Evolutionary conservation across 2,888 invertebrate genomes (phyloP).

Genomic region (Erpobdella octoculata): DNA sequence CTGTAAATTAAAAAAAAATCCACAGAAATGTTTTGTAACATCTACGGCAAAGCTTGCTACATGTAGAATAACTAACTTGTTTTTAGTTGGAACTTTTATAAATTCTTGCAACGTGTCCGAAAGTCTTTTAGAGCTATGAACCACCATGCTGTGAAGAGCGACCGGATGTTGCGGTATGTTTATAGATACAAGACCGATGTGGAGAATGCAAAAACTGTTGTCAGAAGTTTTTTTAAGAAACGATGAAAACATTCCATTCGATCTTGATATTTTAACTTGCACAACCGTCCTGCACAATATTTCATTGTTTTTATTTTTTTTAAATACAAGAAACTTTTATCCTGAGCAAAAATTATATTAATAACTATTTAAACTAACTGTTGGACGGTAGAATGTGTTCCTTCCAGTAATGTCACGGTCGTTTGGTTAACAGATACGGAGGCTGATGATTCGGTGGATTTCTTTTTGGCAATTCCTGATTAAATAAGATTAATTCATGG

Average conservation of each 20-base stretch:
- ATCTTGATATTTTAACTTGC: constrained; percentile 81
- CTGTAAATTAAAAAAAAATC: neutral
- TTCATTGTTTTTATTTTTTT: neutral
- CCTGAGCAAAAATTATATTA: no score
- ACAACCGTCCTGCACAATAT: constrained; percentile 69
- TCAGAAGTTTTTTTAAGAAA: constrained; percentile 33
- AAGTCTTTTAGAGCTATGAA: constrained; percentile 77
- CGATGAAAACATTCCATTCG: constrained; percentile 69
- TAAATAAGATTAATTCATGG: neutral
- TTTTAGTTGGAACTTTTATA: constrained; percentile 43
- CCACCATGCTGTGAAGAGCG: constrained; percentile 92
- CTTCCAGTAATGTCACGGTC: constrained; percentile 83
- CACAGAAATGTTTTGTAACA: neutral
- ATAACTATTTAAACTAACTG: constrained; percentile 60
- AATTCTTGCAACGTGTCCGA: constrained; percentile 78
- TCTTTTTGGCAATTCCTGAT: constrained; percentile 46
- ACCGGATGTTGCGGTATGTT: constrained; percentile 98
- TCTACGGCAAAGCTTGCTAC: no score
- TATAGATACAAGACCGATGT: constrained; percentile 79
- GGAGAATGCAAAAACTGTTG: constrained; percentile 71
- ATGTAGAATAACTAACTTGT: constrained; percentile 18
- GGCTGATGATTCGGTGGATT: constrained; percentile 50
- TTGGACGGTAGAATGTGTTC: constrained; percentile 75
- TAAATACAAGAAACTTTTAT: no score
- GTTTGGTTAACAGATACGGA: constrained; percentile 83